Evolutionary conservation across 2,888 invertebrate genomes (phyloP).

Genomic region (Piscicola geometra): DNA sequence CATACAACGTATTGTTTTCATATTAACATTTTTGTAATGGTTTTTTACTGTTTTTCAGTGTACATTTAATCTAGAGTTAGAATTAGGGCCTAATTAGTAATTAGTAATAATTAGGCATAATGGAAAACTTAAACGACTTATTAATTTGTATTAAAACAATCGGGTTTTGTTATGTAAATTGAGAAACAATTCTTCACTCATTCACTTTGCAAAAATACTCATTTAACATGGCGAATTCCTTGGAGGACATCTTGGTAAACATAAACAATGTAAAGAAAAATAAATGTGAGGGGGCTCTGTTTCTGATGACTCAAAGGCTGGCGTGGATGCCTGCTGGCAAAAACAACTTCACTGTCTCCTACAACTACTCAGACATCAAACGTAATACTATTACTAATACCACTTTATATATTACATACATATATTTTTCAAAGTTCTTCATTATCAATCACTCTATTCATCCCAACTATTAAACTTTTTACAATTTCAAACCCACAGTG

Average conservation of each 20-base stretch:
- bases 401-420: neutral
- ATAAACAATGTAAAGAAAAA: conserved; percentile 87
- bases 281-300: conserved; percentile 89
- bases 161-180: too few species aligned
- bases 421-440: too few species aligned
- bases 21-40: too few species aligned
- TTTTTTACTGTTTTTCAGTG: too few species aligned
- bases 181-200: neutral
- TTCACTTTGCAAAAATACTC: neutral
- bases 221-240: conserved; percentile 41
- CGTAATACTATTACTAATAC: conserved; percentile 60
- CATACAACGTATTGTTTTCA: too few species aligned
- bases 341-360: conserved; percentile 85
- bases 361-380: conserved; percentile 91
- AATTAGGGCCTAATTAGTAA: too few species aligned
- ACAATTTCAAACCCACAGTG: conserved; percentile 59
- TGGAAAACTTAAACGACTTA: too few species aligned
- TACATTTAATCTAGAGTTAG: too few species aligned
- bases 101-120: too few species aligned
- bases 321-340: conserved; percentile 90
- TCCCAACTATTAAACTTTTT: neutral
- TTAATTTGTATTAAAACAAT: too few species aligned
- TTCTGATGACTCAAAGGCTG: conserved; percentile 89
- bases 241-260: conserved; percentile 86
- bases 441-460: neutral